A percentile compares a stretch with the other conserved stretches of the same genome.
phyloP scores from a whole-genome alignment of 2,888 invertebrate genomes.

The Cheilosia pagana region DNA sequence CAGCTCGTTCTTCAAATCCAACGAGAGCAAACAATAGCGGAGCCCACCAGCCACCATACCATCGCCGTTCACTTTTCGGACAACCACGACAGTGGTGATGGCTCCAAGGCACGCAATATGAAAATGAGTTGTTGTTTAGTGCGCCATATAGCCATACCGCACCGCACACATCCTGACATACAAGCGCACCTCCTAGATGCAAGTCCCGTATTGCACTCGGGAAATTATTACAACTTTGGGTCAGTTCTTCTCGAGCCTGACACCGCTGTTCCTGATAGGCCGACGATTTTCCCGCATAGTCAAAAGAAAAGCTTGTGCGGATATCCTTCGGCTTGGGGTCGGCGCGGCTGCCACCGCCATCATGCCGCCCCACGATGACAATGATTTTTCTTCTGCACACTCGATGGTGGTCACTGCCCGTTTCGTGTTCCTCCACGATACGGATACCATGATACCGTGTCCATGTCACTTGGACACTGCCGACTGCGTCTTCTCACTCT shows the following conservation, averaged over 20 bases:
- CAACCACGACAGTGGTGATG: constrained; percentile 77
- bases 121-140: constrained; percentile 76
- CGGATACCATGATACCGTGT: constrained; percentile 50
- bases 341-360: neutral
- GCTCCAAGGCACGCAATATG: constrained; percentile 83
- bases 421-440: constrained; percentile 67
- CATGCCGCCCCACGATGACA: constrained; percentile 63
- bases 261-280: constrained; percentile 74
- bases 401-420: constrained; percentile 57
- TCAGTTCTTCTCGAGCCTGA: constrained; percentile 67
- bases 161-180: constrained; percentile 43
- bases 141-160: constrained; percentile 45
- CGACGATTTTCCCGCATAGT: constrained; percentile 63
- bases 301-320: constrained; percentile 59
- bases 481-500: constrained; percentile 69
- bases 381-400: constrained; percentile 64
- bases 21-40: constrained; percentile 65
- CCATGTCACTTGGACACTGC: constrained; percentile 67
- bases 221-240: constrained; percentile 74
- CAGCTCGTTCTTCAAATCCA: constrained; percentile 74
- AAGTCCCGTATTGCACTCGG: constrained; percentile 46
- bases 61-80: constrained; percentile 58
- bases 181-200: neutral
- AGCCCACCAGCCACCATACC: constrained; percentile 43
- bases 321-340: constrained; percentile 61